Base-by-base conservation (phyloP, 2,888 invertebrate genomes). In the Cephalotes varians region DNA sequence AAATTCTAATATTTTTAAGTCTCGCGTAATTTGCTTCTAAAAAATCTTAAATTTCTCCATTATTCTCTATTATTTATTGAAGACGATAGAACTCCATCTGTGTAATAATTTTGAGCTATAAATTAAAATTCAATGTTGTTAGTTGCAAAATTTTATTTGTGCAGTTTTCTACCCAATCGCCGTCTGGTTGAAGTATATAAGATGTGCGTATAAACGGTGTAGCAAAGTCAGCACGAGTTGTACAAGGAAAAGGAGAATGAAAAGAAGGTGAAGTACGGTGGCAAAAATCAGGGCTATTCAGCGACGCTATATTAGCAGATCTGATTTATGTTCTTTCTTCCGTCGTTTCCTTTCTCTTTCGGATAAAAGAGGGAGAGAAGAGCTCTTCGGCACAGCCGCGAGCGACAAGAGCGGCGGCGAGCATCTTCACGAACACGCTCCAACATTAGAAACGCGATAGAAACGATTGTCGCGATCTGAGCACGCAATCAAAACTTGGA, bases 401-500 rank as follows among this genome's bases (percentile, higher is more conserved):
- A 71, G 67, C 79, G 79, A 82, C 77, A 56, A 56, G 44, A 83
- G n/a, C 82, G 80, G 73, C 73, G 85, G 69, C 25, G 60, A 47
- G 64, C 49, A 83, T 80, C 80, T 81, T 64, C 81, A 85, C 83
- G 83, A 87, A 76, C 89, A 87, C 85, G 85, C 86, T 87, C 83
- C 88, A 85, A 85, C 80, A 84, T 86, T 89, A 87, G 86, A 84
- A 85, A 82, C 72, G 86, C 85, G 88, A 89, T 89, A 86, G 88
- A 84, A 87, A 81, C 88, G 90, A 90, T 91, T 89, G 88, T 90
- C 89, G 77, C 71, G 90, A 91, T 87, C 85, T 86, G 87, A 85
- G 83, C 88, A 87, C 85, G 91, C 91, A 91, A 91, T 91, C 91
- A 90, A 91, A 65, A 91, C 89, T 90, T 90, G 86, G 90, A 89